Evolutionary conservation across 2,113 vertebrate genomes (phyloP).

Genomic region (Pterocles burchelli): DNA sequence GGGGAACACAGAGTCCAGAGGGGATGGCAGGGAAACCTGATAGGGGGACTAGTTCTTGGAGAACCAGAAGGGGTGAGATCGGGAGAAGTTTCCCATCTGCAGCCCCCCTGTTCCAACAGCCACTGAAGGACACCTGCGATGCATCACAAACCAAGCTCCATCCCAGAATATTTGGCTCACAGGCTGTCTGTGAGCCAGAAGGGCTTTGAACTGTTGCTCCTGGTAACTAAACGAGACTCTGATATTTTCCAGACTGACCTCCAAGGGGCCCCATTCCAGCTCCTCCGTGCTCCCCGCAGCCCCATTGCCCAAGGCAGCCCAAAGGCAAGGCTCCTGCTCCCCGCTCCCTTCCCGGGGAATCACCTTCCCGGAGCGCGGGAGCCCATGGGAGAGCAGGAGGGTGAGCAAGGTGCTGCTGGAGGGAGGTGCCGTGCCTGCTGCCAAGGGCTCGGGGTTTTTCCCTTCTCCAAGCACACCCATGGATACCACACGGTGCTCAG

Average conservation of each 20-base stretch:
- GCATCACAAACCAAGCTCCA: not conserved
- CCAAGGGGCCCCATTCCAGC: not conserved
- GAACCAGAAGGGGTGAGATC: not conserved
- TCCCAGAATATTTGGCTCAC: not conserved
- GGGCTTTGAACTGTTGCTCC: not conserved
- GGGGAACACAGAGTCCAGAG: not conserved
- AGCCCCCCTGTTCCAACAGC: not conserved
- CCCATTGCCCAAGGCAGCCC: not conserved
- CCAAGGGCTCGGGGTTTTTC: not conserved
- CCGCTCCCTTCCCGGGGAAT: too few species aligned
- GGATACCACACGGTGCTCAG: not conserved
- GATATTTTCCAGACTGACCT: not conserved
- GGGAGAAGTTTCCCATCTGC: not conserved
- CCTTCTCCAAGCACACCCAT: not conserved
- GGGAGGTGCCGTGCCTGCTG: not conserved
- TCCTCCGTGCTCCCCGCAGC: not conserved
- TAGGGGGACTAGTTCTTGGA: not conserved
- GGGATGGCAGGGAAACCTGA: not conserved
- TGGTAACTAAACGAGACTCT: not conserved
- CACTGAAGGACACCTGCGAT: not conserved
- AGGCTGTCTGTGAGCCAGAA: not conserved
- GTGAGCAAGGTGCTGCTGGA: not conserved
- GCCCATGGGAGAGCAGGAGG: not conserved
- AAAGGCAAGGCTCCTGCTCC: not conserved
- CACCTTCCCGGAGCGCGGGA: not conserved